Percentiles rank a stretch among this genome's conserved stretches.
Evolutionary conservation across 2,113 vertebrate genomes (phyloP).

Genomic region (Brachyistius frenatus): DNA sequence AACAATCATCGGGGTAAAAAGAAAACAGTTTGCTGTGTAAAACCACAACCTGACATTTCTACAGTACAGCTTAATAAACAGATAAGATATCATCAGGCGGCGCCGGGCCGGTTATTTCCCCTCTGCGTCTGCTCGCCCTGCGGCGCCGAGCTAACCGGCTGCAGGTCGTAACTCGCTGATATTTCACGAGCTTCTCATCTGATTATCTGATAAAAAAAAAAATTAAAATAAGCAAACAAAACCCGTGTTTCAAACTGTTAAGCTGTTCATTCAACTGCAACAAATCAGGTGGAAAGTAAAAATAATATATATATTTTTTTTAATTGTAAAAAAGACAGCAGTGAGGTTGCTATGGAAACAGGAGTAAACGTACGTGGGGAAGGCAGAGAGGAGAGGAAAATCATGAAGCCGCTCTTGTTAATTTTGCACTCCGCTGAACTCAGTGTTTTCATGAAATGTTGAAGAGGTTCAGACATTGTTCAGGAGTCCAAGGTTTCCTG

Average conservation of each 20-base stretch:
- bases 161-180: too few relatives aligned
- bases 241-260: too few relatives aligned
- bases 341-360: background rate
- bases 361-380: background rate
- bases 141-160: too few relatives aligned
- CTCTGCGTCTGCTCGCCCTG: too few relatives aligned
- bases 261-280: background rate
- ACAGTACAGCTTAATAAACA: background rate
- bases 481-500: background rate
- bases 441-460: slow-evolving; percentile 27
- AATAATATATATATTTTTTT: background rate
- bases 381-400: background rate
- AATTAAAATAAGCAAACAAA: too few relatives aligned
- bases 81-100: too few relatives aligned
- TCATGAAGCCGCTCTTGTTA: slow-evolving; percentile 10
- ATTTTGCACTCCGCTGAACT: slow-evolving; percentile 4
- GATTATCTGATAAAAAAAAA: too few relatives aligned
- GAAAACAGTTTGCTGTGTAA: background rate
- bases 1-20: background rate
- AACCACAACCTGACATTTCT: background rate
- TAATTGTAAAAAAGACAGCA: background rate
- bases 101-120: too few relatives aligned
- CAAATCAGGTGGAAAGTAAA: background rate
- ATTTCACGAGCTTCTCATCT: too few relatives aligned
- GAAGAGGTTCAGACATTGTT: slow-evolving; percentile 1